These are phyloP conservation scores for Drosophila quinaria DNA, from an alignment of 2,888 invertebrate genomes.

Conservation along the genomic window DNA sequence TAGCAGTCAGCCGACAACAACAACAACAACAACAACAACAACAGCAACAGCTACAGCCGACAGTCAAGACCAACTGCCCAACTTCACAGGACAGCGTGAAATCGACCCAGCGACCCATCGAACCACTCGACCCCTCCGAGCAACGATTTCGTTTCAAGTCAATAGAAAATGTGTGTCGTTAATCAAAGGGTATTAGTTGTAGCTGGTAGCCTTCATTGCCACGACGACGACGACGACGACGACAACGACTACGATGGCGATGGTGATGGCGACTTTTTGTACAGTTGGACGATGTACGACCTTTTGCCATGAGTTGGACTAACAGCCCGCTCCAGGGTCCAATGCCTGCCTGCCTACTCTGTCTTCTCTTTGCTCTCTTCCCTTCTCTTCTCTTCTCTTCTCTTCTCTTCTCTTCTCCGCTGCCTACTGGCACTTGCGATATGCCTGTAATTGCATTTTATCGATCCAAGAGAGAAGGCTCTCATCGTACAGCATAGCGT, in stretches of 20 bases:
- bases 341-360: conserved; percentile 9
- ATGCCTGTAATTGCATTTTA: conserved; percentile 82
- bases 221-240: conserved; percentile 41
- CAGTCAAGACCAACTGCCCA: conserved; percentile 63
- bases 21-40: neutral
- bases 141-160: conserved; percentile 61
- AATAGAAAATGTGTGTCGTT: conserved; percentile 82
- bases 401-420: conserved; percentile 5
- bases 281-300: conserved; percentile 75
- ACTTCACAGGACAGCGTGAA: conserved; percentile 57
- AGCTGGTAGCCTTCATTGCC: conserved; percentile 71
- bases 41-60: neutral
- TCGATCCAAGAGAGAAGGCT: conserved; percentile 74
- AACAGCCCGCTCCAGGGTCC: conserved; percentile 41
- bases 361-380: conserved; percentile 13
- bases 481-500: conserved; percentile 38
- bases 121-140: conserved; percentile 3
- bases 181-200: conserved; percentile 83
- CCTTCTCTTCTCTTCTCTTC: neutral
- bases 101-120: neutral
- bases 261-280: conserved; percentile 64
- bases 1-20: conserved; percentile 27
- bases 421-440: conserved; percentile 78
- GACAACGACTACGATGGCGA: conserved; percentile 23
- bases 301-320: conserved; percentile 74